Conservation (phyloP, 2,797 vertebrate species). For the Sebastes minor region DNA sequence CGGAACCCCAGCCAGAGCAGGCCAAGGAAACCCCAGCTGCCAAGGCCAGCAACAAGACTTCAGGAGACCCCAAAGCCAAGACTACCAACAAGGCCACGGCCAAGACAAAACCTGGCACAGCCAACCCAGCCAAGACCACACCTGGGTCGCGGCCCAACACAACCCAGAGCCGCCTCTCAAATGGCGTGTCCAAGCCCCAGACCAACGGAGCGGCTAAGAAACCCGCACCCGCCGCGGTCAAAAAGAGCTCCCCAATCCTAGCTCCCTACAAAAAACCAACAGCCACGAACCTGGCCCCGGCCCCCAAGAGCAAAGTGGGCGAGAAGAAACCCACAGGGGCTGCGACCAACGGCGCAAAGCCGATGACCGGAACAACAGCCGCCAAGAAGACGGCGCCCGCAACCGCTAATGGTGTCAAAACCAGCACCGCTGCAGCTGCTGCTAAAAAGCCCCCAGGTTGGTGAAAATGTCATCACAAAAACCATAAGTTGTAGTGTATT, state of each 20-base stretch:
- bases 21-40: conserved; percentile 57
- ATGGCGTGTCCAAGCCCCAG: conserved; percentile 78
- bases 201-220: conserved; percentile 80
- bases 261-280: conserved; percentile 69
- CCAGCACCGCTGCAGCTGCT: conserved; percentile 51
- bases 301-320: conserved; percentile 68
- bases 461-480: conserved; percentile 33
- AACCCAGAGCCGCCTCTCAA: conserved; percentile 73
- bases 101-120: conserved; percentile 75
- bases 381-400: conserved; percentile 66
- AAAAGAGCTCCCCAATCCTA: conserved; percentile 63
- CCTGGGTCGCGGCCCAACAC: conserved; percentile 64
- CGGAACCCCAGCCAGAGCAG: conserved; percentile 47
- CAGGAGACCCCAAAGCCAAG: conserved; percentile 79
- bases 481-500: background rate
- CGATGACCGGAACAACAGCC: conserved; percentile 51
- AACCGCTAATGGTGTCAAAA: conserved; percentile 71
- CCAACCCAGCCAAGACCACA: conserved; percentile 57
- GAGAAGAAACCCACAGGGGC: conserved; percentile 75
- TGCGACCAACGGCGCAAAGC: conserved; percentile 63
- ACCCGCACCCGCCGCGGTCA: conserved; percentile 57
- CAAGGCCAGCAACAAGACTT: conserved; percentile 68
- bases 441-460: conserved; percentile 78
- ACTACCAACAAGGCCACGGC: conserved; percentile 65
- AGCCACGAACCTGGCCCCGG: background rate